These are phyloP conservation scores for Oconnorella tubifera DNA, from an alignment of 2,888 invertebrate species.

Conservation along the genomic window DNA sequence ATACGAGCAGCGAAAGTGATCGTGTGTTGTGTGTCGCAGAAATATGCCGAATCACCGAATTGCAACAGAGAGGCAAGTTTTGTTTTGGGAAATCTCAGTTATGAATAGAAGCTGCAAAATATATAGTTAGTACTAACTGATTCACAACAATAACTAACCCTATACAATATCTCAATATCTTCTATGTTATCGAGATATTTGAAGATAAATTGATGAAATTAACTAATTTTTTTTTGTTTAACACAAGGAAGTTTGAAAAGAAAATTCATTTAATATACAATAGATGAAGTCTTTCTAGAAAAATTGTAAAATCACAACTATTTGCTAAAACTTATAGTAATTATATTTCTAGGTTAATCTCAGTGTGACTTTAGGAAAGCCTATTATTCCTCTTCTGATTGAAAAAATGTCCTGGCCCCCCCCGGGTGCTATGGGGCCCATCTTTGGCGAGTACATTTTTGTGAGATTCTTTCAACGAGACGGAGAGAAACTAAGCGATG, in stretches of 20 bases:
- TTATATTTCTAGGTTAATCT: constrained; percentile 45
- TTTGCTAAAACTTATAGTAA: neutral
- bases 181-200: neutral
- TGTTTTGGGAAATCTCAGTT: neutral
- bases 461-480: constrained; percentile 43
- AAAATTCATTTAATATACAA: too few relatives aligned
- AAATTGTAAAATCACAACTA: neutral
- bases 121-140: too few relatives aligned
- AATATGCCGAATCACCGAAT: constrained; percentile 52
- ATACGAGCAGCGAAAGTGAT: constrained; percentile 48
- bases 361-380: constrained; percentile 46
- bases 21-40: constrained; percentile 45
- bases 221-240: too few relatives aligned
- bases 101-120: too few relatives aligned
- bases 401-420: constrained; percentile 54
- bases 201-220: neutral
- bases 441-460: constrained; percentile 52
- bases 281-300: too few relatives aligned
- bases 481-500: constrained; percentile 40
- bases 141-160: neutral
- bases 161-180: neutral
- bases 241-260: too few relatives aligned
- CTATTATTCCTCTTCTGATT: constrained; percentile 50
- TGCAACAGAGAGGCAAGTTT: constrained; percentile 50
- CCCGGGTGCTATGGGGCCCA: constrained; percentile 51